Base-by-base conservation (phyloP, 2,113 vertebrate species). In the Corvus cornix region DNA sequence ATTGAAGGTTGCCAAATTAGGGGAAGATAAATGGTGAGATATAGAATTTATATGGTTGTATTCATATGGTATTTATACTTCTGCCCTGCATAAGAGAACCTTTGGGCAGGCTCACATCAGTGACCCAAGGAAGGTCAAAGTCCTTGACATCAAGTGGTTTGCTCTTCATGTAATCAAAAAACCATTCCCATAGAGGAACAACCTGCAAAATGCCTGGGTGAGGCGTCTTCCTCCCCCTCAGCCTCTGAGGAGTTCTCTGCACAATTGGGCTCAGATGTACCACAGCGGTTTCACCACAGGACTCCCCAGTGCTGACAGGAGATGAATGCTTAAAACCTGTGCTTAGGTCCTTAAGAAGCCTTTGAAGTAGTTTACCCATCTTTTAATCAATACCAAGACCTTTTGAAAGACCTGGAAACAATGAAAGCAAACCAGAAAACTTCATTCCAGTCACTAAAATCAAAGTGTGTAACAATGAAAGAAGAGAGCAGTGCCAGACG, bases 131-230 rank as follows among this genome's bases (percentile, higher is more conserved):
- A 64, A 39, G 20, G 20, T 53, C 67, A 44, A 56, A 19, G 33
- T 66, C 35, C 67, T 55, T 49, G 20, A 26, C 17, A 63, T 18
- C 0, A 59, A n/a, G 1, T 51, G 28, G 35, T 66, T 83, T 76
- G n/a, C 43, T 68, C 48, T 35, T 56, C 9, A 13, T 43, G 27
- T 59, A 49, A 59, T 39, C 6, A 44, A 58, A 84, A 75, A 62
- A 9, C 0, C 6, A 33, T 44, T 73, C 67, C 28, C 21, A 20
- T 16, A 4, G 2, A 23, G 48, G 11, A 7, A 21, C 12, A 56
- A 27, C 13, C 83, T 80, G 62, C 22, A 76, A 56, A 76, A n/a
- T n/a, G 9, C 33, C 56, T 35, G 10, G 24, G 28, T 44, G 83
- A 76, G n/a, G 10, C 10, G 30, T 30, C 6, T 26, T 16, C 41